Base-by-base conservation (phyloP, 1,140 invertebrate species). In the Drosophila bifasciata region DNA sequence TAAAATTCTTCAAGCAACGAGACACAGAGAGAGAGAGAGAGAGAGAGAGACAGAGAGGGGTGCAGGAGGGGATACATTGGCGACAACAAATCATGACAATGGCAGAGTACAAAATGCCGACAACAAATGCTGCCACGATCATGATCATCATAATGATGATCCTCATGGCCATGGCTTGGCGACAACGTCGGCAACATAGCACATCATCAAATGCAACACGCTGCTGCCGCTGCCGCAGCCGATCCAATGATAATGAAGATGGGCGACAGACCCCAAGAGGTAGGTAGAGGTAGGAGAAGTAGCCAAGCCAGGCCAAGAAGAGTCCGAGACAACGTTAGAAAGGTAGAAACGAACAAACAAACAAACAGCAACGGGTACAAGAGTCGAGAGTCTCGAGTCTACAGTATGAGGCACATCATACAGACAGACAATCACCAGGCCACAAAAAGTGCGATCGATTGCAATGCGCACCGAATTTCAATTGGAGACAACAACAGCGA, bases 401-500 rank as follows among this genome's bases (percentile, higher is more conserved):
- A n/a, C n/a, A n/a, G 43, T 32, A 32, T 8, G 25, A 39, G 40
- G 63, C 46, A n/a, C n/a, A n/a, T n/a, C n/a, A 60, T 57, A 63
- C 71, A n/a, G n/a, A n/a, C n/a, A n/a, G 60, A 71, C 78, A 74
- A 79, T 74, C 75, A 58, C 49, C 73, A 60, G 81, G 69, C 83
- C 32, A 36, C 32, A 86, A 86, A 86, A 88, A 86, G 81, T 86
- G 81, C 81, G 83, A 86, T 88, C 83, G 56, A 83, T 88, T 88
- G 79, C 83, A 81, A 86, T 86, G 83, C 78, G 78, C 83, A 79
- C 62, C 83, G 83, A 86, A 86, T 86, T 79, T 86, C 83, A 86
- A 86, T 86, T 88, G 84, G 66, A 57, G 49, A 16, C 43, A 45
- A 51, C 64, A 75, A 59, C 43, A 52, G 23, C 57, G 44, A 55